phyloP scores from a whole-genome alignment of 2,113 vertebrate species.

The Hepsetus odoe region DNA sequence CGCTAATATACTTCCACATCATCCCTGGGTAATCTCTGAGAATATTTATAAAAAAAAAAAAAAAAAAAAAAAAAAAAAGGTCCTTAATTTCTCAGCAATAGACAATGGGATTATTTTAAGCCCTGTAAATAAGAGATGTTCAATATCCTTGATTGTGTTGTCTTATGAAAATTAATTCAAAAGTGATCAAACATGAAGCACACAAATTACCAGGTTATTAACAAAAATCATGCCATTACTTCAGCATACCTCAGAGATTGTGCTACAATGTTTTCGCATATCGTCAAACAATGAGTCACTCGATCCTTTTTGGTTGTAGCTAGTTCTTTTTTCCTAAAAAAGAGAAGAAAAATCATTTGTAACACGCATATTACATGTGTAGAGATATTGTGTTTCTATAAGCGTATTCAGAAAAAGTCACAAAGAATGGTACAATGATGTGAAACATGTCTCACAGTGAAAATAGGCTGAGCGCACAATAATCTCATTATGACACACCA shows the following conservation, averaged over 20 bases:
- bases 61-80: too few species aligned
- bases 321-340: conserved; percentile 94
- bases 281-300: conserved; percentile 95
- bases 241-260: conserved; percentile 91
- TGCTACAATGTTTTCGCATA: conserved; percentile 97
- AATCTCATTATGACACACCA: too few species aligned
- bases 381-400: too few species aligned
- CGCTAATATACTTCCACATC: neutral
- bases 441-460: too few species aligned
- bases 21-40: neutral
- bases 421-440: too few species aligned
- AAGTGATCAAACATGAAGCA: conserved; percentile 15
- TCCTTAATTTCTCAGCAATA: neutral
- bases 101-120: neutral
- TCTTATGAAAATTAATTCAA: conserved; percentile 23
- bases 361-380: neutral
- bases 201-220: neutral
- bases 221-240: neutral
- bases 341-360: conserved; percentile 7
- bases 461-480: too few species aligned
- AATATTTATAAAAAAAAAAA: too few species aligned
- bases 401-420: too few species aligned
- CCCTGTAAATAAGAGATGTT: too few species aligned
- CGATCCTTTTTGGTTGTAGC: conserved; percentile 95
- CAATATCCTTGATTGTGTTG: conserved; percentile 9